Conservation (phyloP, 2,888 invertebrate species). For the Isotomurus palustris region DNA sequence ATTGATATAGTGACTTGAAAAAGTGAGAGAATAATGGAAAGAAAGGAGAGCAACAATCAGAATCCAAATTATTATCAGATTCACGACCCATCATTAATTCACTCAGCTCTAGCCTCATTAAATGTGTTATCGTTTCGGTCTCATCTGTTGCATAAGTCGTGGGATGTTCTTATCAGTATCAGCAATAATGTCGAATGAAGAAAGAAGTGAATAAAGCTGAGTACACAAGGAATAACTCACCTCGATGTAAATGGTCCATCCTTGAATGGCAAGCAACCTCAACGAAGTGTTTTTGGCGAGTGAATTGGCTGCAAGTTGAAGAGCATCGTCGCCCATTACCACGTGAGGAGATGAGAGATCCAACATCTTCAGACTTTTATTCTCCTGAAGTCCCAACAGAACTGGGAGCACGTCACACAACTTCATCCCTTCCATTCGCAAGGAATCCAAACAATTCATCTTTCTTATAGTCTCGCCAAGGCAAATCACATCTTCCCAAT, state of each 20-base stretch:
- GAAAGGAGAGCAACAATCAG: too few species aligned
- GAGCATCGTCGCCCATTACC: slow-evolving; percentile 54
- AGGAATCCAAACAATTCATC: slow-evolving; percentile 55
- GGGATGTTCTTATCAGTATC: too few species aligned
- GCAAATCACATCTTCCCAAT: slow-evolving; percentile 51
- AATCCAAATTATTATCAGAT: too few species aligned
- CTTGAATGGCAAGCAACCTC: slow-evolving; percentile 55
- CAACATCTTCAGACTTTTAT: slow-evolving; percentile 54
- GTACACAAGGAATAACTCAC: slow-evolving; percentile 47
- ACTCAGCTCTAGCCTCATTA: too few species aligned
- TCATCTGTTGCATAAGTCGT: too few species aligned
- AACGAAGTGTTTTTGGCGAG: slow-evolving; percentile 53
- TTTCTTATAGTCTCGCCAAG: slow-evolving; percentile 55
- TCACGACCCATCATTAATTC: too few species aligned
- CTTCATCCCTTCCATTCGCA: slow-evolving; percentile 57
- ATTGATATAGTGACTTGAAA: too few species aligned
- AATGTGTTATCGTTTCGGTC: too few species aligned
- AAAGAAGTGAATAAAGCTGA: too few species aligned
- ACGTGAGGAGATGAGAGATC: slow-evolving; percentile 57
- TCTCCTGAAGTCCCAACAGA: slow-evolving; percentile 56
- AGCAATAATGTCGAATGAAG: too few species aligned
- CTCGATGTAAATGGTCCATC: slow-evolving; percentile 59
- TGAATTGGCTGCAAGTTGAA: slow-evolving; percentile 52
- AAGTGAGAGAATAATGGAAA: too few species aligned
- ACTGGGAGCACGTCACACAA: slow-evolving; percentile 57